Evolutionary conservation across 2,113 vertebrate genomes (phyloP).

Genomic region (Oceanodroma tethys): DNA sequence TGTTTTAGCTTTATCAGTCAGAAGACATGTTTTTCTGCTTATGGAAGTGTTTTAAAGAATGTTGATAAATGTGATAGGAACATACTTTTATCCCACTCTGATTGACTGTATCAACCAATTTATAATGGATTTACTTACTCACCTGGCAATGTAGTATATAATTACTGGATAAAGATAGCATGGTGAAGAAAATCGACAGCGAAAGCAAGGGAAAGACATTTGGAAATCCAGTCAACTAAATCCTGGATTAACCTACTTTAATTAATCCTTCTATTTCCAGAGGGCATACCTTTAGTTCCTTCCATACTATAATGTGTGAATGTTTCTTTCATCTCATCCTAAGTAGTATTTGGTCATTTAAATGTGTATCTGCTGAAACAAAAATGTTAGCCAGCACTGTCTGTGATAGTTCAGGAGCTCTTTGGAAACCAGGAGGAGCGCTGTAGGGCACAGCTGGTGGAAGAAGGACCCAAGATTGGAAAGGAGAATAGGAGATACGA

Average conservation of each 20-base stretch:
- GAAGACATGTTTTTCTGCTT: neutral
- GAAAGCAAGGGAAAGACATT: constrained; percentile 46
- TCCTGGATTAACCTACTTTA: constrained; percentile 61
- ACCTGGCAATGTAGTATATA: neutral
- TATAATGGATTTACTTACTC: neutral
- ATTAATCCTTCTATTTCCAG: constrained; percentile 63
- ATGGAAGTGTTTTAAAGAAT: neutral
- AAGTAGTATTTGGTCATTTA: neutral
- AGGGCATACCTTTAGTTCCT: constrained; percentile 27
- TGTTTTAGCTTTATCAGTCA: neutral
- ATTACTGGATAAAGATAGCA: constrained; percentile 16
- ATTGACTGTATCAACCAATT: neutral
- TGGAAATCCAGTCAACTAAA: constrained; percentile 59
- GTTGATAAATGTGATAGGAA: neutral
- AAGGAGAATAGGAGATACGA: neutral
- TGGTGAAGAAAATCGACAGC: constrained; percentile 44
- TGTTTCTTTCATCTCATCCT: neutral
- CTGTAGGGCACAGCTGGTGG: neutral
- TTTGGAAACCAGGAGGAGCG: neutral
- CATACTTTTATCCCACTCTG: neutral
- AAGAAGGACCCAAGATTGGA: neutral
- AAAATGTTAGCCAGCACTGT: neutral
- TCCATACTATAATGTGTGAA: neutral
- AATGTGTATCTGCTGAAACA: neutral
- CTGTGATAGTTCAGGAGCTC: neutral